Percentiles rank a stretch among this genome's conserved stretches.
Conservation (phyloP, 2,888 invertebrate genomes). For the Nematopogon swammerdamellus region DNA sequence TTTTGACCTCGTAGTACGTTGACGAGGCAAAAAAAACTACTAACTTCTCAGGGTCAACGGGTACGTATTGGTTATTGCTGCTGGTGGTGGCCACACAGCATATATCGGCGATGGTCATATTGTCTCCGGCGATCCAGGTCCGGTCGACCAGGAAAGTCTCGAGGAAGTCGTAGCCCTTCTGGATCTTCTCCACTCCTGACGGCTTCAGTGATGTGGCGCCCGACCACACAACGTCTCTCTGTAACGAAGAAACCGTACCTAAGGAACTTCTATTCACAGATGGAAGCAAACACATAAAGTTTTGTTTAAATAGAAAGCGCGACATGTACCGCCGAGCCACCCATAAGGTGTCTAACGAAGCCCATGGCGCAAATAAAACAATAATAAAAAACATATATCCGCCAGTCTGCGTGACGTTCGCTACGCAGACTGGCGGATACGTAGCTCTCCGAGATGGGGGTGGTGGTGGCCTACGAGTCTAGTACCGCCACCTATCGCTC, state of each 20-base stretch:
- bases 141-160: conserved; percentile 53
- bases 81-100: conserved; percentile 29
- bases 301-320: not conserved
- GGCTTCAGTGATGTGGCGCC: conserved; percentile 13
- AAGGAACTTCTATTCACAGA: not conserved
- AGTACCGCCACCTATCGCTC: no score
- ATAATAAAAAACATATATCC: no score
- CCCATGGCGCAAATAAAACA: not conserved
- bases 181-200: conserved; percentile 21
- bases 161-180: conserved; percentile 24
- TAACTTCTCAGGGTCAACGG: conserved; percentile 22
- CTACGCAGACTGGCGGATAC: no score
- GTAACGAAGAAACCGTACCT: not conserved
- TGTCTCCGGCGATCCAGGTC: conserved; percentile 49
- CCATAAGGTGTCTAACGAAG: no score
- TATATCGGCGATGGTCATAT: conserved; percentile 53
- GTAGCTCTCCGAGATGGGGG: no score
- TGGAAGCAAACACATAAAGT: not conserved
- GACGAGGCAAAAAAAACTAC: no score
- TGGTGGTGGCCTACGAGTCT: no score
- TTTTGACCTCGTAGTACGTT: no score
- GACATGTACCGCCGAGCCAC: not conserved
- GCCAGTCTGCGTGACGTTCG: no score
- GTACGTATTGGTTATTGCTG: conserved; percentile 19
- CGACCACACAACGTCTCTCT: not conserved